Base-by-base conservation (phyloP, 2,113 vertebrate species). In the Catharus fuscescens region DNA sequence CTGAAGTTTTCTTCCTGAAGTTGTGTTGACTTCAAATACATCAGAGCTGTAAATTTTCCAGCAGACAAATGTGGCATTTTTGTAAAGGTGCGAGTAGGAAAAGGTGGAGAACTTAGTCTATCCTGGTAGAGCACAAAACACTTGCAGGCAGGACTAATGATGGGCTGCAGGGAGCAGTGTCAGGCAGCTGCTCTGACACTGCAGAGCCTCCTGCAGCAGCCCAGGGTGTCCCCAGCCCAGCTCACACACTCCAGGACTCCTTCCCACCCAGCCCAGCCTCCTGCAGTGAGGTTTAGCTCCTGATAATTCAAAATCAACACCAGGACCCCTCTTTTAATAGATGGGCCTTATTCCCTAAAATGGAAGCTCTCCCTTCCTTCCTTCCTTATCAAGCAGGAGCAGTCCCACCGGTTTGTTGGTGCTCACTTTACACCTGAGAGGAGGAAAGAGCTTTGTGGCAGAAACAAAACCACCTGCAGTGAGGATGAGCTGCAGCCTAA, bases 401-500 rank as follows among this genome's bases (percentile, higher is more conserved):
- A 14, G 26, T 26, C 67, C 34, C 87, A 59, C 48, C 24, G 34
- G 7, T 69, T 76, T 56, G 32, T 26, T 19, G 29, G 78, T 50
- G 8, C 47, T 76, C 61, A 4, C n/a, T 36, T 44, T 32, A 28
- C n/a, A 45, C 1, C 6, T 6, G 34, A 83, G 38, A 50, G 74
- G 31, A 82, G 36, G 56, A 47, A 48, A 48, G 40, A 78, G 76
- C 24, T 88, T 47, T 40, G 52, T 80, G 67, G 76, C 72, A 93
- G 85, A 60, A 74, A 74, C 56, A 84, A 78, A 94, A 42, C 60
- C 54, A 82, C 42, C 66, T 8, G 8, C 12, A 4, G 72, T 5
- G 60, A 74, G 38, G 76, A 80, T 0, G 1, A 95, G 82, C 93
- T 80, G 60, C 14, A 93, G 93, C 64, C 72, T 96, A 86, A 97